Conservation (phyloP, 1,140 invertebrate species). For the Metopolophium dirhodum region DNA sequence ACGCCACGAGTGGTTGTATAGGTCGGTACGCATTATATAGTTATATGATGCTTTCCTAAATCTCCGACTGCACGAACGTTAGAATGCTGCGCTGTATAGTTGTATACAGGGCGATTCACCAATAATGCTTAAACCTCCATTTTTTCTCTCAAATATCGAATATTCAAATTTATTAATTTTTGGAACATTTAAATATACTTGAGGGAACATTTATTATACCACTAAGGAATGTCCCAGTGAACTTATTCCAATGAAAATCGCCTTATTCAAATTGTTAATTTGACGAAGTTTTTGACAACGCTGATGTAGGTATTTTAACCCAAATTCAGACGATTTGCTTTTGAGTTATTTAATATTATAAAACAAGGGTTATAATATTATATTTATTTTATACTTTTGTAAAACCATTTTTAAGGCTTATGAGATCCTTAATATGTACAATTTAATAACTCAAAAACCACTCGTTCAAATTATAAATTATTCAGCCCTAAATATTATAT, state of each 20-base stretch:
- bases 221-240: no score
- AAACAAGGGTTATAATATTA: no score
- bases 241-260: no score
- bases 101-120: neutral
- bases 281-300: no score
- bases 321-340: neutral
- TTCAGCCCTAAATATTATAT: no score
- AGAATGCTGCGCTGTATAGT: neutral
- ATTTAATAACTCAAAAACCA: neutral
- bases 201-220: no score
- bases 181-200: neutral
- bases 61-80: neutral
- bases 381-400: no score
- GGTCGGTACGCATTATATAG: neutral
- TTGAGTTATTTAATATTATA: no score
- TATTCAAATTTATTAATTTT: neutral
- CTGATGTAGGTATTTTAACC: no score
- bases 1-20: no score
- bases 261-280: no score
- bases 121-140: neutral
- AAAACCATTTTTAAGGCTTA: neutral
- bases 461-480: no score
- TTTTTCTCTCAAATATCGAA: neutral
- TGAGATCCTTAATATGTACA: neutral
- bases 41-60: neutral